Evolutionary conservation across 2,113 vertebrate genomes (phyloP).

Genomic region (Mola mola): DNA sequence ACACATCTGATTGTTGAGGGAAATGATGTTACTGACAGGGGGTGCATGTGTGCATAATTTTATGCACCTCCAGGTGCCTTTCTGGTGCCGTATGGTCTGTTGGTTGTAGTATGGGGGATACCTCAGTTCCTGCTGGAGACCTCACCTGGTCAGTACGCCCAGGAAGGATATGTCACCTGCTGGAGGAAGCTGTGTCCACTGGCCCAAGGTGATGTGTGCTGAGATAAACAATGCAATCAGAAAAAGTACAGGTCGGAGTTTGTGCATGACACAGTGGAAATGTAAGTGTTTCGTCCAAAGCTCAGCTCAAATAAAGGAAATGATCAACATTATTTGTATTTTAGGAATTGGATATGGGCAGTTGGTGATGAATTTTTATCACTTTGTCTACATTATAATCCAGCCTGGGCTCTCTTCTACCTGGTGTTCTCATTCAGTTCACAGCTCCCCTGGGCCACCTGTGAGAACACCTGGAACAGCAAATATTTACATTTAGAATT

Average conservation of each 20-base stretch:
- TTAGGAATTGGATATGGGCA: constrained; percentile 87
- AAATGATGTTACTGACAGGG: no score
- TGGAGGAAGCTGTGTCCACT: constrained; percentile 62
- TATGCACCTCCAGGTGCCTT: constrained; percentile 14
- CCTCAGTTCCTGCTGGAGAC: constrained; percentile 53
- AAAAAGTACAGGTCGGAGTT: no score
- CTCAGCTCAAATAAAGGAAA: no score
- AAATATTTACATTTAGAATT: no score
- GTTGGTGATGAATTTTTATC: constrained; percentile 82
- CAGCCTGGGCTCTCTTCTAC: constrained; percentile 90
- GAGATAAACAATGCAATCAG: no score
- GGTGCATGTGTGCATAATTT: no score
- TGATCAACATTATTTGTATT: background rate
- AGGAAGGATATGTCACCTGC: constrained; percentile 53
- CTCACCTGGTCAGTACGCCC: constrained; percentile 50
- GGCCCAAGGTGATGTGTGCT: constrained; percentile 55
- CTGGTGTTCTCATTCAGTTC: constrained; percentile 86
- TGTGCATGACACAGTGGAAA: no score
- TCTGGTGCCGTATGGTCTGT: constrained; percentile 45
- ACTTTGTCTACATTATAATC: constrained; percentile 86
- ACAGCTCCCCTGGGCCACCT: constrained; percentile 86
- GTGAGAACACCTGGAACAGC: constrained; percentile 88
- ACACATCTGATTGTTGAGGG: no score
- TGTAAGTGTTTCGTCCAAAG: no score
- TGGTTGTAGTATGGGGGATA: constrained; percentile 39